These are phyloP conservation scores for Paedocypris sp. DNA, from an alignment of 2,113 vertebrate genomes.

Conservation along the genomic window DNA sequence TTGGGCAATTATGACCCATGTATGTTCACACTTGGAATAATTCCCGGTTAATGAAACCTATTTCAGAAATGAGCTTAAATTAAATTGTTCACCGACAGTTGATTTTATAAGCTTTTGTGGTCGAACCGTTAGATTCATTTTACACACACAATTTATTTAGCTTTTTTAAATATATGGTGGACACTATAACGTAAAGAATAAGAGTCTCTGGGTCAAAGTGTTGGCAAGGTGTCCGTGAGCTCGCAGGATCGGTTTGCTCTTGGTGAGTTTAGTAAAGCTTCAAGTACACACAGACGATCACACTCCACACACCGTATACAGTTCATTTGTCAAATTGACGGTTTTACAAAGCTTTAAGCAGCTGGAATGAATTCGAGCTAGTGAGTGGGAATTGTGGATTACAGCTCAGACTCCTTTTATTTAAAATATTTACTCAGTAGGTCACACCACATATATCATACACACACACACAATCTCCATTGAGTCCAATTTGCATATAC, in stretches of 20 bases:
- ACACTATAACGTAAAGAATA: background rate
- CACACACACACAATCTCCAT: background rate
- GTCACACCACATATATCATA: conserved; percentile 5
- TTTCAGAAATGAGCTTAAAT: conserved; percentile 3
- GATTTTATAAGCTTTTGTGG: conserved; percentile 10
- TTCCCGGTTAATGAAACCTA: conserved; percentile 4
- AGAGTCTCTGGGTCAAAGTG: conserved; percentile 5
- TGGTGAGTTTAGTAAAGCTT: conserved; percentile 2
- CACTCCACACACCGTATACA: conserved; percentile 6
- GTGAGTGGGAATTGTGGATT: background rate
- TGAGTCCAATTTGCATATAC: background rate
- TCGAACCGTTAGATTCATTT: too few species aligned
- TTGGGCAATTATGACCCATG: background rate
- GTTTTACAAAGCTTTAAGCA: conserved; percentile 10
- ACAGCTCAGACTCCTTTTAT: background rate
- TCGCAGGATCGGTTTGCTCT: background rate
- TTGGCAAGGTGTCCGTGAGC: background rate
- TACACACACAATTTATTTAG: too few species aligned
- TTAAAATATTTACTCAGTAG: conserved; percentile 13
- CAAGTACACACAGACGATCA: background rate
- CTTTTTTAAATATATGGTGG: background rate
- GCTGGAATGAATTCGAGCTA: conserved; percentile 3
- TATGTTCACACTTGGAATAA: conserved; percentile 1
- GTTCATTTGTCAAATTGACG: background rate
- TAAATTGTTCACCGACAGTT: conserved; percentile 5